Conservation (phyloP, 2,113 vertebrate species). For the Lynx canadensis region DNA sequence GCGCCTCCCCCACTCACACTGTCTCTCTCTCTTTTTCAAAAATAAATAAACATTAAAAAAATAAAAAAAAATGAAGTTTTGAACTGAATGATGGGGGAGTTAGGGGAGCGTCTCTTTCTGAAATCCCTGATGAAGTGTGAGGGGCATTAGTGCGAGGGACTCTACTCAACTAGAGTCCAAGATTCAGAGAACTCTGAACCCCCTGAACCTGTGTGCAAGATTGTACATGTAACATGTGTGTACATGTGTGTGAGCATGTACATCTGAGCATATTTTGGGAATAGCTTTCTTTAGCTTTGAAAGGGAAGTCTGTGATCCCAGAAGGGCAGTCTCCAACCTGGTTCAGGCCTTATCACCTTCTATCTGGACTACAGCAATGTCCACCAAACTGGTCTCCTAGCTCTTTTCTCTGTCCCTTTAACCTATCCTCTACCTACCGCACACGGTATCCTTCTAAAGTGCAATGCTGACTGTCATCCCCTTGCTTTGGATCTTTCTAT, state of each 20-base stretch:
- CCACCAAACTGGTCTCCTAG: neutral
- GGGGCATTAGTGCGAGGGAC: neutral
- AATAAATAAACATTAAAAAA: too few species aligned
- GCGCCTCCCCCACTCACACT: too few species aligned
- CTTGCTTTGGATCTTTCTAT: neutral
- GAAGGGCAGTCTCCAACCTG: neutral
- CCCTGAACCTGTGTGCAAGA: neutral
- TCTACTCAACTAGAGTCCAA: neutral
- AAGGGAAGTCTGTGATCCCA: neutral
- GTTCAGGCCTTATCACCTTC: neutral
- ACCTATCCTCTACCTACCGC: neutral
- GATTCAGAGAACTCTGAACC: neutral
- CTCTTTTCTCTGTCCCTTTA: neutral
- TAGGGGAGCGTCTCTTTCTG: neutral
- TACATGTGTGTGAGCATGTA: neutral
- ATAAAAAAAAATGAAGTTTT: neutral
- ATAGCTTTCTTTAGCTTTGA: slow-evolving; percentile 2
- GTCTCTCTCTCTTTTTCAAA: too few species aligned
- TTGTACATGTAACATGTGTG: neutral
- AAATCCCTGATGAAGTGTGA: neutral
- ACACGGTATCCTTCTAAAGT: neutral
- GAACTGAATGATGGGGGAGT: neutral
- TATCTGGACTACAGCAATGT: neutral
- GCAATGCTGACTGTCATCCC: neutral
- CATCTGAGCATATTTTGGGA: neutral